phyloP scores from a whole-genome alignment of 53 echinoderm and acorn worm genomes.

The Patiria pectinifera region DNA sequence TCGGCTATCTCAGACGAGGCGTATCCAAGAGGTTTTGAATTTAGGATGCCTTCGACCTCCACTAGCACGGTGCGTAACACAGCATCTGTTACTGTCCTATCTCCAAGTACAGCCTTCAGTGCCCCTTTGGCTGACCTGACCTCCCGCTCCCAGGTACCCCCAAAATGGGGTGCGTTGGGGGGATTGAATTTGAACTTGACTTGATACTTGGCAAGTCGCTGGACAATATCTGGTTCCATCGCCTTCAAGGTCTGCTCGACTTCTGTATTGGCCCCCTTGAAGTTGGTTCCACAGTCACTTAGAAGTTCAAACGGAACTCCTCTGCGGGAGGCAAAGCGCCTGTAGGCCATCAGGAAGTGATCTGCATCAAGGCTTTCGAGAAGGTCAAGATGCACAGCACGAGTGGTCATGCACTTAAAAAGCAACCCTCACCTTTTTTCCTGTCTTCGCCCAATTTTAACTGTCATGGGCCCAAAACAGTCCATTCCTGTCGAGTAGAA shows the following conservation, averaged over 20 bases:
- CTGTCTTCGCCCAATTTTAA: constrained; percentile 19
- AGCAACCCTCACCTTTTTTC: constrained; percentile 47
- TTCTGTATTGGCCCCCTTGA: constrained; percentile 36
- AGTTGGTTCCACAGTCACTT: constrained; percentile 67
- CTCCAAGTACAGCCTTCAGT: constrained; percentile 12
- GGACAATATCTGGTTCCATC: neutral
- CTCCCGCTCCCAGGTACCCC: constrained; percentile 59
- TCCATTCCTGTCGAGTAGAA: constrained; percentile 29
- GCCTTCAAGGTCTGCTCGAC: neutral
- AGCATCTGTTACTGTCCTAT: constrained; percentile 38
- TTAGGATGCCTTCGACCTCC: constrained; percentile 60
- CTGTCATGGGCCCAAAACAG: constrained; percentile 33
- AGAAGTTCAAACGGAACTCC: constrained; percentile 41
- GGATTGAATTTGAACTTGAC: constrained; percentile 25
- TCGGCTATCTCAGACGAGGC: constrained; percentile 59
- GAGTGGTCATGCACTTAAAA: constrained; percentile 52
- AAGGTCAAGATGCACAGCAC: constrained; percentile 23
- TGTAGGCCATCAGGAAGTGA: constrained; percentile 34
- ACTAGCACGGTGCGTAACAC: constrained; percentile 56
- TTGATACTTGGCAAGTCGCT: constrained; percentile 1
- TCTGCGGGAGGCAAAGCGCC: constrained; percentile 11
- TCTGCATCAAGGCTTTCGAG: constrained; percentile 13
- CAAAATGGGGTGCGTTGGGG: constrained; percentile 61
- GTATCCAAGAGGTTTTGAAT: constrained; percentile 69
- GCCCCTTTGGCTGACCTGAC: constrained; percentile 42